Evolutionary conservation across 2,888 invertebrate species (phyloP).

Genomic region (Carterocephalus palaemon): DNA sequence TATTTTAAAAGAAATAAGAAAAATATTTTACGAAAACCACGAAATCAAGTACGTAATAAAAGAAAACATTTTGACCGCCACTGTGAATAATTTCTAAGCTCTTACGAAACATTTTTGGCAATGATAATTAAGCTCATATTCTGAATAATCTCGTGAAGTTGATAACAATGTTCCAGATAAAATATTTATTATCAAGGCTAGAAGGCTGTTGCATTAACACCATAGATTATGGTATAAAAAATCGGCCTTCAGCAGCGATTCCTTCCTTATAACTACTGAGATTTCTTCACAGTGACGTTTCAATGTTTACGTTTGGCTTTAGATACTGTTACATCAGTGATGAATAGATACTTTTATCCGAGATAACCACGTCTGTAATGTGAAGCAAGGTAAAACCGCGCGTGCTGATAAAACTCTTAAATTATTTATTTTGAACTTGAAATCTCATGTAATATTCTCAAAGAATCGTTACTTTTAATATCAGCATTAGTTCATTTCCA

Average conservation of each 20-base stretch:
- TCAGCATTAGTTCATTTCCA: no score
- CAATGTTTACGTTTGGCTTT: constrained; percentile 1
- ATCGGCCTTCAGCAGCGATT: background rate
- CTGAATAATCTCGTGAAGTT: no score
- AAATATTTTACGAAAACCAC: no score
- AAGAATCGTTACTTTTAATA: no score
- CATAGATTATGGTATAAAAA: no score
- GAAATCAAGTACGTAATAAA: no score
- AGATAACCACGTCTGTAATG: constrained; percentile 3
- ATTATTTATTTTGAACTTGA: background rate
- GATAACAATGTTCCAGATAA: constrained; percentile 1
- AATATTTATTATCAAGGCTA: no score
- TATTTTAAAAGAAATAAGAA: no score
- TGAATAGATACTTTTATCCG: background rate
- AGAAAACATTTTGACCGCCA: no score
- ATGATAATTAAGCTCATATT: no score
- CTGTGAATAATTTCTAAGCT: background rate
- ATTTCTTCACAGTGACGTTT: constrained; percentile 15
- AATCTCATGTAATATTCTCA: constrained; percentile 8
- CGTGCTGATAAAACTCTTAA: constrained; percentile 15
- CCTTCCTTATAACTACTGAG: background rate
- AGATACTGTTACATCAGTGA: background rate
- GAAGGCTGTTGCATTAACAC: no score
- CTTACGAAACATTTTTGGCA: no score
- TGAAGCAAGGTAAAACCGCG: background rate